Base-by-base conservation (phyloP, 2,797 vertebrate species). In the Pelobates cultripes region DNA sequence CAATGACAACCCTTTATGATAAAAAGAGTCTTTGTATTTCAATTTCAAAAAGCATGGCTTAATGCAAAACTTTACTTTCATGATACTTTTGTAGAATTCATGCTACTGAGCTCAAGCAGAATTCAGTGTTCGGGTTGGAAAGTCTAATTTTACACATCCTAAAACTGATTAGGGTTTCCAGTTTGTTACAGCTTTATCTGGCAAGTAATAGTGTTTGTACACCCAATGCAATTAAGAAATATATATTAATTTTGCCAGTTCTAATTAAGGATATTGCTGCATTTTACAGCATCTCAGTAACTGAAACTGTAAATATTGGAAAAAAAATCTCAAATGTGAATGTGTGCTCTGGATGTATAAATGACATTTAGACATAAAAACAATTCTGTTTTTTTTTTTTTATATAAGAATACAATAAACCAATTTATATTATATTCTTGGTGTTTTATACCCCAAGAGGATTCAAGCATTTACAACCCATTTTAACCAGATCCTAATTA, bases 21-120 rank as follows among this genome's bases (percentile, higher is more conserved):
- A 71, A 45, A 28, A 71, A 53, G 70, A 10, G 8, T n/a, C 5
- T 71, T 71, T 71, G 44, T 53, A 13, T 71, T 53, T 5, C 70
- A 15, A 9, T 14, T 47, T 40, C 70, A 71, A 40, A n/a, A 40
- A 17, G 28, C 17, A 40, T 64, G 17, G 5, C 28, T 1, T 4
- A 64, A 28, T 28, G 40, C 28, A 64, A 28, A 17, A 64, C 7
- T 64, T 64, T 28, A 64, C 7, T 28, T 40, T 40, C 57, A 3
- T n/a, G 15, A 14, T 60, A 60, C 15, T 60, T 60, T 60, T 2
- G 57, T n/a, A 4, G 47, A 51, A 51, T 51, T 5, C 5, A 1
- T 51, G 10, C 5, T 51, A 51, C 47, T 12, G 55, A 12, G 17
- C 6, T 40, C 61, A 64, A 3, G 57, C 12, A 61, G 5, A 4